Conservation (phyloP, 2,888 invertebrate genomes). For the Arctia plantaginis region DNA sequence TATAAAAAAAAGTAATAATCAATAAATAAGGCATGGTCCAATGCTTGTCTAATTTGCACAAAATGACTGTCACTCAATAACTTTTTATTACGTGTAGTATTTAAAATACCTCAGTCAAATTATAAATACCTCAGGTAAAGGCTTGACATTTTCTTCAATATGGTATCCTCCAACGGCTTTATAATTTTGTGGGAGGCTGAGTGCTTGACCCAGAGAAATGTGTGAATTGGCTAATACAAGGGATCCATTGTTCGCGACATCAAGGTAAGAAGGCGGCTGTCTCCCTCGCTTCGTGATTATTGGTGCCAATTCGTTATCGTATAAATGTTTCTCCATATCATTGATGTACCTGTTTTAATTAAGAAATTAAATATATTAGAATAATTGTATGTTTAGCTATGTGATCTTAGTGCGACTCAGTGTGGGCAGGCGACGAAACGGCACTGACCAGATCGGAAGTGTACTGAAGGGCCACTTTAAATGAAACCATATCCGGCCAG, state of each 20-base stretch:
- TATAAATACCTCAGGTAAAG: slow-evolving; percentile 49
- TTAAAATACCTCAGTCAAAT: background rate
- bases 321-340: slow-evolving; percentile 8
- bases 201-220: slow-evolving; percentile 31
- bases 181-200: slow-evolving; percentile 39
- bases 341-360: slow-evolving; percentile 10
- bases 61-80: too few relatives aligned
- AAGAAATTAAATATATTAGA: background rate
- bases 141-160: slow-evolving; percentile 29
- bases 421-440: too few relatives aligned
- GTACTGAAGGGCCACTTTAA: too few relatives aligned
- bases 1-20: too few relatives aligned
- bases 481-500: too few relatives aligned
- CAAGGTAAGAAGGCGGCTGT: slow-evolving; percentile 41
- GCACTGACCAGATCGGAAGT: too few relatives aligned
- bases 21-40: too few relatives aligned
- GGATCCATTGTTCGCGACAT: slow-evolving; percentile 50
- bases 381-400: background rate
- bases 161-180: slow-evolving; percentile 41
- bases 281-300: slow-evolving; percentile 33
- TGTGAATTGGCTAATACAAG: slow-evolving; percentile 48
- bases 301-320: slow-evolving; percentile 20
- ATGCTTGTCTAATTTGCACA: too few relatives aligned
- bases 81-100: too few relatives aligned
- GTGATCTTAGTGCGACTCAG: background rate